Base-by-base conservation (phyloP, 2,113 vertebrate species). In the Myrmecobius fasciatus region DNA sequence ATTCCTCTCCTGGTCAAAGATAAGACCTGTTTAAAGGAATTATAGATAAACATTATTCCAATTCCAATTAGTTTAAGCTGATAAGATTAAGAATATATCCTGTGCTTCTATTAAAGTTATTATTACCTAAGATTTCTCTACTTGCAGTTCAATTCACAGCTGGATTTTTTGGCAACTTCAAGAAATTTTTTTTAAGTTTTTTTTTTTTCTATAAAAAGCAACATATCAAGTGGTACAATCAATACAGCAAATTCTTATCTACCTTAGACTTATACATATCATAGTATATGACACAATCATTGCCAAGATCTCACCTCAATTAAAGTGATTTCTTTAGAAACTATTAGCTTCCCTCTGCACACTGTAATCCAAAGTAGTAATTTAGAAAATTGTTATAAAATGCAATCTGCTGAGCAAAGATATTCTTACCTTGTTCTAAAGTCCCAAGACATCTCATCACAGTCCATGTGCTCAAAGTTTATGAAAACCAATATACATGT, bases 251-350 rank as follows among this genome's bases (percentile, higher is more conserved):
- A 83, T 48, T 48, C 46, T 90, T 90, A 90, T 90, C 47, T 51
- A 49, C 25, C 89, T 51, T 9, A 51, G 89, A 31, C 10, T 90
- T 25, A 94, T 36, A 89, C 43, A 97, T 95, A 96, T 95, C 83
- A 95, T 91, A 93, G 17, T 43, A 83, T 83, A 83, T 43, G 91
- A 93, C 89, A 96, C 95, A 98, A 97, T 94, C 22, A 0, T 96
- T 96, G 95, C 96, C 96, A 97, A 96, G 94, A 95, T 93, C 54
- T 31, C 1, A 22, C 52, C 91, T 54, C 96, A 97, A 89, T 98
- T 98, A 98, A 96, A 98, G 0, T 8, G 91, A 97, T 98, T 97
- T 97, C 97, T 96, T 94, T 96, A 97, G 97, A 98, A 98, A 98
- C 96, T 97, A 97, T 96, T 98, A 97, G 97, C 94, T 96, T 97